Conservation (phyloP, 2,888 invertebrate species). For the Teleogryllus oceanicus region DNA sequence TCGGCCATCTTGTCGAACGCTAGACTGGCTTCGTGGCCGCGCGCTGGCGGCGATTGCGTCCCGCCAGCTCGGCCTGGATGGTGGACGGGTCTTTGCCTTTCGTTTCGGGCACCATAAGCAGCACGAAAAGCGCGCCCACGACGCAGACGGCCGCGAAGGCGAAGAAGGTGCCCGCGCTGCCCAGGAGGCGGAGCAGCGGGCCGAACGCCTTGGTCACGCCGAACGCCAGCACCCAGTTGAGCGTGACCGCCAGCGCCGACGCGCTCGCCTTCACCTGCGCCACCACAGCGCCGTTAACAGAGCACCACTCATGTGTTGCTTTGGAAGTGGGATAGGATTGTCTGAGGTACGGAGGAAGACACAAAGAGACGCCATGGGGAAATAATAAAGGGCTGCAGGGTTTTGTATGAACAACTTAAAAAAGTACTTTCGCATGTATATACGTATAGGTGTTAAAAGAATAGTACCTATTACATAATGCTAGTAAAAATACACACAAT, state of each 20-base stretch:
- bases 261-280: not conserved
- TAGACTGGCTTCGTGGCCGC: not conserved
- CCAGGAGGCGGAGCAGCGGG: slow-evolving; percentile 57
- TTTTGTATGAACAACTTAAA: too few species aligned
- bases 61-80: slow-evolving; percentile 55
- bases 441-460: not conserved
- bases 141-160: slow-evolving; percentile 69
- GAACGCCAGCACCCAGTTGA: slow-evolving; percentile 74
- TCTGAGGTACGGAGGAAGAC: too few species aligned
- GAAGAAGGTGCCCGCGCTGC: slow-evolving; percentile 67
- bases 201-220: slow-evolving; percentile 67
- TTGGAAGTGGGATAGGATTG: too few species aligned
- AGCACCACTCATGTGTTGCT: too few species aligned
- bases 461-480: too few species aligned
- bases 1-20: not conserved
- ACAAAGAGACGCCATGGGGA: too few species aligned
- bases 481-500: too few species aligned
- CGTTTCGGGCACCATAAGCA: slow-evolving; percentile 71
- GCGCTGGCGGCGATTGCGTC: slow-evolving; percentile 12
- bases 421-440: not conserved
- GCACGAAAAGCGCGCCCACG: slow-evolving; percentile 62
- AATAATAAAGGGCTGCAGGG: too few species aligned
- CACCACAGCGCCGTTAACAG: not conserved
- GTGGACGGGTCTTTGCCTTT: slow-evolving; percentile 76
- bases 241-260: slow-evolving; percentile 45